Percentiles rank a stretch among this genome's conserved stretches.
These are phyloP conservation scores for Botia kubotai DNA, from an alignment of 2,797 vertebrate species.

Conservation along the genomic window DNA sequence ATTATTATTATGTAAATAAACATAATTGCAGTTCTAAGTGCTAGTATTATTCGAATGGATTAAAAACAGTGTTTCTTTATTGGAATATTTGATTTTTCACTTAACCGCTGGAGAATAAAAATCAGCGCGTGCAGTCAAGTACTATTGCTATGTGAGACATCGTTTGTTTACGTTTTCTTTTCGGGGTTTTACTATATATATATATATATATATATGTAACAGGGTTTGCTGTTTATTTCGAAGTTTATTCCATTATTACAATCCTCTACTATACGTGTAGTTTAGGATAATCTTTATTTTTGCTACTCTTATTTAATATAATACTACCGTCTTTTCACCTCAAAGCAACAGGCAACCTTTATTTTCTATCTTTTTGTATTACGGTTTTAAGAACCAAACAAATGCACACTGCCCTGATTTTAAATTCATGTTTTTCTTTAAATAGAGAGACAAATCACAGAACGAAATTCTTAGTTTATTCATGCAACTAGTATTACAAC, in stretches of 20 bases:
- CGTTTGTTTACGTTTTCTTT: neutral
- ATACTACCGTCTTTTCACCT: too few relatives aligned
- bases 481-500: neutral
- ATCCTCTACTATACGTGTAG: too few relatives aligned
- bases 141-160: neutral
- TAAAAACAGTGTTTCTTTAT: neutral
- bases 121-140: neutral
- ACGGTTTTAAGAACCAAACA: neutral
- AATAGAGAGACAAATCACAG: conserved; percentile 1
- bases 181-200: neutral
- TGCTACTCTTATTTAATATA: neutral
- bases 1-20: neutral
- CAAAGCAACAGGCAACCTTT: neutral
- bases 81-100: neutral
- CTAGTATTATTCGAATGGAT: neutral
- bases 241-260: neutral
- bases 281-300: neutral
- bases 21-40: neutral
- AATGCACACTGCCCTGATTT: neutral
- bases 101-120: neutral
- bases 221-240: neutral
- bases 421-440: conserved; percentile 8
- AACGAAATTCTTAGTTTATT: neutral
- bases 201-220: neutral
- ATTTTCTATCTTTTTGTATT: neutral